Percentiles rank a stretch among this genome's conserved stretches.
Conservation (phyloP, 1,140 invertebrate genomes). For the Lycorma delicatula region DNA sequence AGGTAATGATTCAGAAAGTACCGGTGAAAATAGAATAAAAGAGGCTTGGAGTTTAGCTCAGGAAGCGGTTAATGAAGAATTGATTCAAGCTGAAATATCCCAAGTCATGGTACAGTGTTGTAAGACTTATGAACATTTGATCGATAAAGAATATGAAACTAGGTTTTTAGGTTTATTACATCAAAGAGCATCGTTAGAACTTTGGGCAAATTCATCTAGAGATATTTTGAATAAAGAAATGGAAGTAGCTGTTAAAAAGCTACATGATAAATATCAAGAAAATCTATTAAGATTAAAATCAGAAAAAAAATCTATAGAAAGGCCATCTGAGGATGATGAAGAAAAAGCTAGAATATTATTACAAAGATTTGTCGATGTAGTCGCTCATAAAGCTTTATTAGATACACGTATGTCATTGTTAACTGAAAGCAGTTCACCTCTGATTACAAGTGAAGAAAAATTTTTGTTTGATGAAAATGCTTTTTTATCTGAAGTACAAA, state of each 20-base stretch:
- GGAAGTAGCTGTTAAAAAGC: slow-evolving; percentile 53
- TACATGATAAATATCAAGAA: slow-evolving; percentile 54
- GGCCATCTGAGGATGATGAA: slow-evolving; percentile 33
- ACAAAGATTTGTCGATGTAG: slow-evolving; percentile 59
- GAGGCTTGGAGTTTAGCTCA: slow-evolving; percentile 58
- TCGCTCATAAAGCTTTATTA: slow-evolving; percentile 65
- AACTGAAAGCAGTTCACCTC: slow-evolving; percentile 30
- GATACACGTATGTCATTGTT: slow-evolving; percentile 58
- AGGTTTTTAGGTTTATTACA: slow-evolving; percentile 35
- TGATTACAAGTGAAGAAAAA: slow-evolving; percentile 24
- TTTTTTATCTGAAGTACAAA: slow-evolving; percentile 49
- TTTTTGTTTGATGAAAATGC: slow-evolving; percentile 25
- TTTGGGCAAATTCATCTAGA: slow-evolving; percentile 59
- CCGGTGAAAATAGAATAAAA: slow-evolving; percentile 44
- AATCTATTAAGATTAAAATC: slow-evolving; percentile 29
- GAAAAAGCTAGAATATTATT: slow-evolving; percentile 46
- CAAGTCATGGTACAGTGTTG: slow-evolving; percentile 57
- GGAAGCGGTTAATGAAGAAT: slow-evolving; percentile 57
- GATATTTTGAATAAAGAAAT: slow-evolving; percentile 56
- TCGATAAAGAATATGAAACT: slow-evolving; percentile 31
- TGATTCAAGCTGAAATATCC: slow-evolving; percentile 62
- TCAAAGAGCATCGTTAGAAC: slow-evolving; percentile 53
- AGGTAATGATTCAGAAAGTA: slow-evolving; percentile 31
- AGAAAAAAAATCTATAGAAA: slow-evolving; percentile 13
- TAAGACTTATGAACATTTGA: slow-evolving; percentile 49